Base-by-base conservation (phyloP, 2,888 invertebrate species). In the Pimpla rufipes region DNA sequence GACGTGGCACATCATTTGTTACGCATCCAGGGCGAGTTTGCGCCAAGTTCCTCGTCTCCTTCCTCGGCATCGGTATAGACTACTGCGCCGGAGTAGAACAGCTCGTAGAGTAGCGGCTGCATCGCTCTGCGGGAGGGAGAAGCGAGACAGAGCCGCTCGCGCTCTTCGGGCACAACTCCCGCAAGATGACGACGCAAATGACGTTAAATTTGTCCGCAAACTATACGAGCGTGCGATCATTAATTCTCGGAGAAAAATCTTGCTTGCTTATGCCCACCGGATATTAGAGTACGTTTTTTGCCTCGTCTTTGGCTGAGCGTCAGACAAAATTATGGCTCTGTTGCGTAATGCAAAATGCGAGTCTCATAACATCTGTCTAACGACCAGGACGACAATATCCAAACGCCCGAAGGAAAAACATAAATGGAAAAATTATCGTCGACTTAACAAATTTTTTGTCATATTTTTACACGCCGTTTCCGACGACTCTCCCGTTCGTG, bases 1-100 rank as follows among this genome's bases (percentile, higher is more conserved):
- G 87, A 86, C 88, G 84, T 80, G 75, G 84, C 84, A 85, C 88
- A 79, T 85, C 86, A 86, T 88, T 88, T 84, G 85, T 86, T 88
- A 84, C 84, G 82, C 80, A 85, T 85, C 79, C 83, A 76, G 82
- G 68, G 76, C 79, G 75, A 64, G 79, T 84, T 79, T 64, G 76
- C 66, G 71, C 52, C 73, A 64, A 81, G 68, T 71, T 40, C 59
- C 73, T 64, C 47, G 70, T 75, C 68, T 52, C 47, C 70, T 74
- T 55, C 42, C 70, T 55, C 64, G 57, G 29, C 55, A 59, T 52
- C 67, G 16, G 40, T 62, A 62, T 57, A 55, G 64, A 76, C 76
- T 47, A 76, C 76, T 47, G 37, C 50, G 47, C 57, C 35, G 42
- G 16, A 23, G 66, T 59, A 40, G 64, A 59, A 57, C 67, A 57